A percentile compares a stretch with the other conserved stretches of the same genome.
Conservation (phyloP, 2,888 invertebrate genomes). For the Yponomeuta sedellus region DNA sequence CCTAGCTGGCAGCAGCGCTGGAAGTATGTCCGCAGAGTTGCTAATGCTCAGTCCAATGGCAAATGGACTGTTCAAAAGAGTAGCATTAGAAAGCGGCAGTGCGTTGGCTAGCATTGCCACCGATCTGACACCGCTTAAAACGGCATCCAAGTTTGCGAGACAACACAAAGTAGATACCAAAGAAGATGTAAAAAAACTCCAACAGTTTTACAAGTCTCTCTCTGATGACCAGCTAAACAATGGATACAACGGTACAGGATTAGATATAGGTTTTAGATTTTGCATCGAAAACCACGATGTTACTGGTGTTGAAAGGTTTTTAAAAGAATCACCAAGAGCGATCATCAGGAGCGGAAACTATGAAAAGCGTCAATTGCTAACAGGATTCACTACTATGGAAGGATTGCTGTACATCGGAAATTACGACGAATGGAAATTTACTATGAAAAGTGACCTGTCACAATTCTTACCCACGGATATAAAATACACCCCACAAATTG, state of each 20-base stretch:
- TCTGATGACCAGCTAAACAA: not conserved
- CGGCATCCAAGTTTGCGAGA: not conserved
- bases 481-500: not conserved
- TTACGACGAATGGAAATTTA: not conserved
- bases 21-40: conserved; percentile 12
- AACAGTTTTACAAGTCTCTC: conserved; percentile 3
- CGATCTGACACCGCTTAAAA: not conserved
- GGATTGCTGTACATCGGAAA: not conserved
- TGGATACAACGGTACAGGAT: not conserved
- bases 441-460: conserved; percentile 8
- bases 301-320: conserved; percentile 3
- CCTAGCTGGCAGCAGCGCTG: conserved; percentile 14
- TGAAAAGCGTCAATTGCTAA: conserved; percentile 5
- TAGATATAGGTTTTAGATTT: not conserved
- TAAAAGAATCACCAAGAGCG: conserved; percentile 2
- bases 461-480: conserved; percentile 11
- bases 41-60: conserved; percentile 7
- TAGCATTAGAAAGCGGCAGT: conserved; percentile 14
- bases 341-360: conserved; percentile 14
- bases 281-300: conserved; percentile 9
- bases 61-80: conserved; percentile 12
- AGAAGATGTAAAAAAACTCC: not conserved
- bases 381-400: conserved; percentile 15
- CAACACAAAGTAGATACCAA: not conserved
- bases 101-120: not conserved